phyloP scores from a whole-genome alignment of 2,797 vertebrate genomes.

The Lemur catta region DNA sequence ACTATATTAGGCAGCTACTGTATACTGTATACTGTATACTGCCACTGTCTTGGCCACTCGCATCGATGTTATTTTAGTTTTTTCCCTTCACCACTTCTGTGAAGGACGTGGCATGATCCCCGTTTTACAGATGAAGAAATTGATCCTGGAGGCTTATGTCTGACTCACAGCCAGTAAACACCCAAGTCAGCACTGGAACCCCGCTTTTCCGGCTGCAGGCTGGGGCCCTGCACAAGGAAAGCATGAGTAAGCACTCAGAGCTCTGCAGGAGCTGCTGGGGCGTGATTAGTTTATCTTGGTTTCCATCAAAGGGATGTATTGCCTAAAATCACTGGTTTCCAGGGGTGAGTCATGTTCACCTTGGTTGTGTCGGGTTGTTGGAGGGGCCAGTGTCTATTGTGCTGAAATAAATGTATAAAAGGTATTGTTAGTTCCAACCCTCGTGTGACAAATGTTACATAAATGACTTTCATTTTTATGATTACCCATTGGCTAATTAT shows the following conservation, averaged over 20 bases:
- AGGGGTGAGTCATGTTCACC: background rate
- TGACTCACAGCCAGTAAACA: background rate
- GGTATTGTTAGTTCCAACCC: background rate
- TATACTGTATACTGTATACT: rapidly evolving
- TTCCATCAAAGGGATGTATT: rapidly evolving
- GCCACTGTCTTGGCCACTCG: rapidly evolving
- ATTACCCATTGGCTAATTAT: background rate
- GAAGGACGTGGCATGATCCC: rapidly evolving
- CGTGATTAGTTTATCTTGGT: background rate
- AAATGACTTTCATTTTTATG: background rate
- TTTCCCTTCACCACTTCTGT: rapidly evolving
- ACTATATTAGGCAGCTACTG: rapidly evolving
- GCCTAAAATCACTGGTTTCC: background rate
- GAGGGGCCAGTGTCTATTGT: background rate
- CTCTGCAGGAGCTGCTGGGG: background rate
- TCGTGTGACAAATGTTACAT: background rate
- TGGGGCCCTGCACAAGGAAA: rapidly evolving
- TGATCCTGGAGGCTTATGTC: rapidly evolving
- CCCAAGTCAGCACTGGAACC: background rate
- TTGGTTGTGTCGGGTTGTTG: background rate
- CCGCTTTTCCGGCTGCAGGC: background rate
- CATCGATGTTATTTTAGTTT: rapidly evolving
- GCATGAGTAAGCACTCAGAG: rapidly evolving
- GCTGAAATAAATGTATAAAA: background rate
- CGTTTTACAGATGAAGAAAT: background rate